Base-by-base conservation (phyloP, 2,797 vertebrate genomes). In the Tympanoctomys barrerae region DNA sequence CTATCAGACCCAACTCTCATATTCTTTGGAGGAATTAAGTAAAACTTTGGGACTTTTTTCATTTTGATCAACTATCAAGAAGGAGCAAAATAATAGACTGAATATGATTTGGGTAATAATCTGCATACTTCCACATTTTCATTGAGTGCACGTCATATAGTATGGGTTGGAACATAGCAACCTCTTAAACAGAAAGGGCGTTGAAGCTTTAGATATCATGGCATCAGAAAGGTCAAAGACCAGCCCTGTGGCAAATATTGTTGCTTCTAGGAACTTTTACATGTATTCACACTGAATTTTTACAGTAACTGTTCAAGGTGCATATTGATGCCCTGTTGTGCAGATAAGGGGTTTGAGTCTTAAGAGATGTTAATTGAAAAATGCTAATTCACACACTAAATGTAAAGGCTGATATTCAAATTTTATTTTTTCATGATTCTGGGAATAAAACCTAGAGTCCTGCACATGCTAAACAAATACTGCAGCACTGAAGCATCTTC, bases 11-110 rank as follows among this genome's bases (percentile, higher is more conserved):
- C 87, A 66, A 87, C 70, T 84, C 31, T 77, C n/a, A 68, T 75
- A 13, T 57, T 95, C 59, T 96, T 96, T 93, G 61, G 81, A 96
- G 89, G 84, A 80, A 84, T 95, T 95, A 66, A 89, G 52, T 82
- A 62, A 73, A 81, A 93, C 68, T 93, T 91, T 85, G 33, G 75
- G 82, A 78, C 42, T 91, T 64, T 95, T 49, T 85, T 91, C 52
- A 89, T 87, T 94, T 89, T 52, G 87, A 49, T 73, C 62, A 93
- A 22, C 80, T 89, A 64, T 82, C 59, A 93, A 77, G 73, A 52
- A 93, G 39, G 62, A 92, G 75, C 14, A 85, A 79, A 84, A 94
- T 10, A 71, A 73, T 82, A 84, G 87, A 39, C 64, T 83, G 92
- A 73, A 95, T 89, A 75, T 68, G 26, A 66, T 90, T 66, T 19